Conservation (phyloP, 2,797 vertebrate genomes). For the Eospalax fontanierii region DNA sequence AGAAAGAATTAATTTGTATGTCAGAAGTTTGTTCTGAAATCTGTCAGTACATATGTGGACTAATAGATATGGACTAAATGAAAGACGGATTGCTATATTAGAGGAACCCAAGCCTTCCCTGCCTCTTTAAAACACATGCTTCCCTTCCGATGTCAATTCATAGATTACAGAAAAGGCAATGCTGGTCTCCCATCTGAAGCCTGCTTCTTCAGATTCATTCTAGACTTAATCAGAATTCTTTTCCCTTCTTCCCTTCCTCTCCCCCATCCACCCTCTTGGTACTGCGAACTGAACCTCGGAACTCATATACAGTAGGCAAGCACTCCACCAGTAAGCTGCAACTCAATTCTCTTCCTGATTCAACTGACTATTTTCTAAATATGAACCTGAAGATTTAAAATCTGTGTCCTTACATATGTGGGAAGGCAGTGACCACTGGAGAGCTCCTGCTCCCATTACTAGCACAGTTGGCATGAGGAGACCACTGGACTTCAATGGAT, state of each 20-base stretch:
- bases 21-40: slow-evolving; percentile 45
- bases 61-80: background rate
- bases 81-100: background rate
- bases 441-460: background rate
- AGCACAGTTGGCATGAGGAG: accelerated
- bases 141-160: background rate
- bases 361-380: background rate
- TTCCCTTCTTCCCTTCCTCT: background rate
- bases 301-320: background rate
- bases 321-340: background rate
- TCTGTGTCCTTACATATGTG: background rate
- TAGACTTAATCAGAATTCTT: background rate
- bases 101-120: background rate
- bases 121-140: background rate
- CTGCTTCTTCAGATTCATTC: slow-evolving; percentile 21
- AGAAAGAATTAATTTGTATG: background rate
- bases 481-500: background rate
- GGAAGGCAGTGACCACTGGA: background rate
- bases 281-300: no score
- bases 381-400: slow-evolving; percentile 41
- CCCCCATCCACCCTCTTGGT: background rate
- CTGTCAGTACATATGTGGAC: background rate
- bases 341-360: background rate
- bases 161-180: background rate
- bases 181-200: background rate